Conservation (phyloP, 2,888 invertebrate species). For the Lasioglossum marginatum region DNA sequence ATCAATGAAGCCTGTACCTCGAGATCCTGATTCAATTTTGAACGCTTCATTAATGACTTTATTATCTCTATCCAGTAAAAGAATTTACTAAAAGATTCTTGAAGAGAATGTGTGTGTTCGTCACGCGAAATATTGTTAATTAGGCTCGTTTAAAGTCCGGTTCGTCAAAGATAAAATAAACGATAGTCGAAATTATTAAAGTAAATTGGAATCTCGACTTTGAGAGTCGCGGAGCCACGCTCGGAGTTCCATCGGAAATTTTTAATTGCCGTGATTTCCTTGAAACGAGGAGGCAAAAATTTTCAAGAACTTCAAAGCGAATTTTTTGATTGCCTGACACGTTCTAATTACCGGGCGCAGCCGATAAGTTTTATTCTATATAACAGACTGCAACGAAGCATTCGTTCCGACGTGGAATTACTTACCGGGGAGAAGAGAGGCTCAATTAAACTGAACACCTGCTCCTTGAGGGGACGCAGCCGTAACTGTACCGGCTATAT, state of each 20-base stretch:
- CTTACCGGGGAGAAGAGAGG: conserved; percentile 29
- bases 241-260: conserved; percentile 11
- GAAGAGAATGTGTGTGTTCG: neutral
- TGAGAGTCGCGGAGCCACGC: neutral
- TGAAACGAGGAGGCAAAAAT: conserved; percentile 9
- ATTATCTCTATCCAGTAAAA: no score
- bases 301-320: conserved; percentile 8
- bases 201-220: conserved; percentile 31
- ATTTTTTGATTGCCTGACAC: conserved; percentile 23
- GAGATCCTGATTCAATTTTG: neutral
- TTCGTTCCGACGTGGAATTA: conserved; percentile 22
- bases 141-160: neutral
- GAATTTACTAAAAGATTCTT: no score
- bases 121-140: neutral
- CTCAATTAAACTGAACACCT: conserved; percentile 65
- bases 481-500: conserved; percentile 49
- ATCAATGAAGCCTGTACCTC: no score
- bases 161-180: neutral
- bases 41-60: no score
- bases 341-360: neutral
- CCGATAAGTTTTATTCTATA: conserved; percentile 22
- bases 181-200: conserved; percentile 31
- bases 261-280: conserved; percentile 32
- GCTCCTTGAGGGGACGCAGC: conserved; percentile 43
- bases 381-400: conserved; percentile 24